phyloP scores from a whole-genome alignment of 2,888 invertebrate genomes.

The Ectobius pallidus region DNA sequence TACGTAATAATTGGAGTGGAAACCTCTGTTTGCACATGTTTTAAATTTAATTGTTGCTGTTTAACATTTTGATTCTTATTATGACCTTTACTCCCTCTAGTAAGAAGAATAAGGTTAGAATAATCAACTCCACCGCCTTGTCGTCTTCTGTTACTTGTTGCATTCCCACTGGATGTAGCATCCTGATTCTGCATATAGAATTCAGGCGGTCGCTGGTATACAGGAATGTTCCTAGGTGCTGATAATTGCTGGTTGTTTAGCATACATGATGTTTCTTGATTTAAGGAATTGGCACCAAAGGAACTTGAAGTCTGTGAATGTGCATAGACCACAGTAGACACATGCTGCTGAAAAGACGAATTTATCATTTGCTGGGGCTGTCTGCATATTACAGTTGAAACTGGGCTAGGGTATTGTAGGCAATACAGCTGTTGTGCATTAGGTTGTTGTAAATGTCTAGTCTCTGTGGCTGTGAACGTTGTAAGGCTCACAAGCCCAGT shows the following conservation, averaged over 20 bases:
- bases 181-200: background rate
- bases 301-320: too few species aligned
- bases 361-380: background rate
- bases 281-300: too few species aligned
- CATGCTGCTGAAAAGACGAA: background rate
- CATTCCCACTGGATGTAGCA: background rate
- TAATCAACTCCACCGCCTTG: background rate
- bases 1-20: too few species aligned
- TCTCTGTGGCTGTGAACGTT: background rate
- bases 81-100: background rate
- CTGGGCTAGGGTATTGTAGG: background rate
- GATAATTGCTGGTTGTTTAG: background rate
- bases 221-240: background rate
- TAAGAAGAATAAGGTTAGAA: background rate
- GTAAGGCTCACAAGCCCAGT: background rate
- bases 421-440: background rate
- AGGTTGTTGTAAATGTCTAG: background rate
- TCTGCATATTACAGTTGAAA: background rate
- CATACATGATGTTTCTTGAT: background rate
- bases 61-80: background rate
- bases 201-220: background rate
- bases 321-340: too few species aligned
- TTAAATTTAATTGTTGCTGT: background rate
- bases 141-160: background rate
- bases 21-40: too few species aligned